Evolutionary conservation across 2,888 invertebrate genomes (phyloP).

Genomic region (Pogonocherus hispidulus): DNA sequence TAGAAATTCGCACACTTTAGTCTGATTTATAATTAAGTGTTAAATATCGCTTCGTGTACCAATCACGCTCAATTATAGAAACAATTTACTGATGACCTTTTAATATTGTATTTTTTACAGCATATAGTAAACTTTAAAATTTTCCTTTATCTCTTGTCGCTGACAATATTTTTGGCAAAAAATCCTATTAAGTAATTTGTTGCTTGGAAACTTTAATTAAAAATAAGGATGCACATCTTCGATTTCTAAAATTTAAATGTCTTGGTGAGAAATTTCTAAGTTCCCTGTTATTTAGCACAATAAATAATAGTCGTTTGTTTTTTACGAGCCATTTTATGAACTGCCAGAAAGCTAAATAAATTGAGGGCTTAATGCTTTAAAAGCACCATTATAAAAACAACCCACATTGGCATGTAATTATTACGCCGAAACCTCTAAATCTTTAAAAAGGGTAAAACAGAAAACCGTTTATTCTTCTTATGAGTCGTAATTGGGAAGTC

Average conservation of each 20-base stretch:
- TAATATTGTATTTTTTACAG: too few relatives aligned
- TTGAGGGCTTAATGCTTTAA: not conserved
- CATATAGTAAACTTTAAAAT: too few relatives aligned
- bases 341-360: constrained; percentile 4
- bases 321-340: constrained; percentile 11
- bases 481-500: not conserved
- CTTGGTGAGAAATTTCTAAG: not conserved
- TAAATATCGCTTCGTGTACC: too few relatives aligned
- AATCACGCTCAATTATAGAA: too few relatives aligned
- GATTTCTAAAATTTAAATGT: constrained; percentile 1
- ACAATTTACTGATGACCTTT: too few relatives aligned
- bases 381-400: constrained; percentile 7
- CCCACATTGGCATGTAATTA: constrained; percentile 3
- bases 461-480: constrained; percentile 1
- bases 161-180: too few relatives aligned
- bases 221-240: too few relatives aligned
- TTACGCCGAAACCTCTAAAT: not conserved
- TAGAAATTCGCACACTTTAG: too few relatives aligned
- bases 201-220: too few relatives aligned
- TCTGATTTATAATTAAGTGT: too few relatives aligned
- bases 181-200: too few relatives aligned
- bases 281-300: not conserved
- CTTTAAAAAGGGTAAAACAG: constrained; percentile 16
- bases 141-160: too few relatives aligned
- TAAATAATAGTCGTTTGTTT: constrained; percentile 1